Conservation (phyloP, 37 sponge, comb jelly and placozoan species). For the Chondrosia reniformis region DNA sequence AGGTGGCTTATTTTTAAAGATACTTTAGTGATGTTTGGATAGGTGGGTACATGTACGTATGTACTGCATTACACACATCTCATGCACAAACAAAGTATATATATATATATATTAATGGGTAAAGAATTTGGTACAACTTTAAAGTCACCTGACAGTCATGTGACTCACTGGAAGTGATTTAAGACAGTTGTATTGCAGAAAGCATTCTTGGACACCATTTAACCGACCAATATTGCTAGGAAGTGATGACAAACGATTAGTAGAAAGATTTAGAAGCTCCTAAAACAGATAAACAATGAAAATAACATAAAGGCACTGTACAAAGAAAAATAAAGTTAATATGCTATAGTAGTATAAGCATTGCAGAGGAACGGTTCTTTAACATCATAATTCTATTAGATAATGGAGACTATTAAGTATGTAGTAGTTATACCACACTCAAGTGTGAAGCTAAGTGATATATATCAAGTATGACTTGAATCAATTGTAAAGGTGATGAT, state of each 20-base stretch:
- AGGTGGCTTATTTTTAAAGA: neutral
- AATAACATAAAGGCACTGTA: neutral
- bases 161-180: constrained; percentile 52
- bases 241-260: constrained; percentile 51
- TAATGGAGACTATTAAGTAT: too few species aligned
- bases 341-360: too few species aligned
- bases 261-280: constrained; percentile 72
- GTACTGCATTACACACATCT: neutral
- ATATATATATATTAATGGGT: neutral
- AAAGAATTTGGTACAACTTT: neutral
- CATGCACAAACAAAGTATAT: neutral
- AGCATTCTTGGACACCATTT: constrained; percentile 50
- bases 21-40: neutral
- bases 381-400: too few species aligned
- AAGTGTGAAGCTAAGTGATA: too few species aligned
- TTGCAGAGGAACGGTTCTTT: too few species aligned
- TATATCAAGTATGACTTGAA: too few species aligned
- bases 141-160: neutral
- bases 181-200: constrained; percentile 76
- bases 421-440: too few species aligned
- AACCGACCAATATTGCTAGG: constrained; percentile 55
- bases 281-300: neutral
- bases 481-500: too few species aligned
- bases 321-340: neutral
- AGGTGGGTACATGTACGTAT: neutral